These are phyloP conservation scores for Hyles lineata DNA, from an alignment of 2,888 invertebrate genomes.

Conservation along the genomic window DNA sequence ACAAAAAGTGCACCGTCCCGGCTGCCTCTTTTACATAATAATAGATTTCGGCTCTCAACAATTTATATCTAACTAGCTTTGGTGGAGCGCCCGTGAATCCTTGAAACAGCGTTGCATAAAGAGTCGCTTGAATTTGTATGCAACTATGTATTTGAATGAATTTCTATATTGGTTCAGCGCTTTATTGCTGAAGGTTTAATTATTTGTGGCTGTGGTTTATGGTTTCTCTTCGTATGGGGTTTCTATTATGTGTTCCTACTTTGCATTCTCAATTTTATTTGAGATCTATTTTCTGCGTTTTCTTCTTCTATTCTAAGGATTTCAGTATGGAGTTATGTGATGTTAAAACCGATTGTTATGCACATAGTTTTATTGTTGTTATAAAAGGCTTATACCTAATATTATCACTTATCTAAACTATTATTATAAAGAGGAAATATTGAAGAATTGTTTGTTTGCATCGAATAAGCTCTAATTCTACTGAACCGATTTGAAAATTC, in stretches of 20 bases:
- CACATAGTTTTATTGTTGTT: too few relatives aligned
- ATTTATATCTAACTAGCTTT: slow-evolving; percentile 67
- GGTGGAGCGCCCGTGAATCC: slow-evolving; percentile 42
- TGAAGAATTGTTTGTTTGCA: too few relatives aligned
- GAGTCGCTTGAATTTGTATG: slow-evolving; percentile 10
- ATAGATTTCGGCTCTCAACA: slow-evolving; percentile 69
- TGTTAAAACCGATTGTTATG: too few relatives aligned
- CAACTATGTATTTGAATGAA: slow-evolving; percentile 23
- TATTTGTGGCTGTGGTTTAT: slow-evolving; percentile 15
- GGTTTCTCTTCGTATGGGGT: neutral
- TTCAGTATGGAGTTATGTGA: too few relatives aligned
- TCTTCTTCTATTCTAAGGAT: too few relatives aligned
- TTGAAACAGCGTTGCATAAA: slow-evolving; percentile 23
- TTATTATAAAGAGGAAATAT: too few relatives aligned
- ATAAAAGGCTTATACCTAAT: too few relatives aligned
- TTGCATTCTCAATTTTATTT: neutral
- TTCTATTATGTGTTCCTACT: too few relatives aligned
- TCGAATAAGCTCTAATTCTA: too few relatives aligned
- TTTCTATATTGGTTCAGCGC: slow-evolving; percentile 19
- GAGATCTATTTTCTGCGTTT: too few relatives aligned
- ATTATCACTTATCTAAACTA: too few relatives aligned
- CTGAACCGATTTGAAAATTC: too few relatives aligned
- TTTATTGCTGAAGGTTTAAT: slow-evolving; percentile 18
- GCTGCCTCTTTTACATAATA: slow-evolving; percentile 77
- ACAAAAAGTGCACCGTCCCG: slow-evolving; percentile 68